Evolutionary conservation across 2,888 invertebrate genomes (phyloP), one percentile per base, ranked within the genome.

Genomic region (Aspidiotus rigidus): DNA sequence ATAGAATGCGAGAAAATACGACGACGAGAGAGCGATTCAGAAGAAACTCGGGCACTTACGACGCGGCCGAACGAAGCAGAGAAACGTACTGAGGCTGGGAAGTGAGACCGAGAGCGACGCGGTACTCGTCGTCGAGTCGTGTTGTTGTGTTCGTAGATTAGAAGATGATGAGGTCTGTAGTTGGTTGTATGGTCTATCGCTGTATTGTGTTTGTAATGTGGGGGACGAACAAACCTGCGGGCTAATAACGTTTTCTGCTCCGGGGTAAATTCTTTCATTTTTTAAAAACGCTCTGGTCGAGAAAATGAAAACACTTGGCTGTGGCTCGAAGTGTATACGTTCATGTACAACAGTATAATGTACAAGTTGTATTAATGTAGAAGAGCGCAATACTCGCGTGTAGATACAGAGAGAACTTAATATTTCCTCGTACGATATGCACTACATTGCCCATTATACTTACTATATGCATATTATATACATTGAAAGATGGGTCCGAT

Each of bases 171-270:
- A 64, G 66, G 57, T 44, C 49, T 66, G 66, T 59, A 59, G 59
- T 59, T 28, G 28, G 28, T 28, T 66, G 57, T 64, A 66, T 57
- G 66, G 66, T 66, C 57, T 59, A 40, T 54, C 40, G 44, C 59
- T 16, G 49, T 16, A 16, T 62, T 41, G 42, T 64, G 64, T 64
- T 42, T 64, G 59, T 59, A 28, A 56, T 42, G 55, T 56, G 64
- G 66, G 59, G 66, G 66, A 44, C 57, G 56, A 59, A 59, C 59
- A 56, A 42, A 28, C 42, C 66, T 44, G 44, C 59, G 42, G 42
- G 66, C 66, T 66, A 66, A 66, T 66, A 66, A 66, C 66, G 66
- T 66, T 66, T 66, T 66, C 57, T 44, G 15, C 66, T 66, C 49
- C 44, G 59, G 66, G 66, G 66, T 66, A 59, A 66, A 66, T 66